A percentile compares a stretch with the other conserved stretches of the same genome.
Evolutionary conservation across 2,797 vertebrate genomes (phyloP).

Genomic region (Choloepus didactylus): DNA sequence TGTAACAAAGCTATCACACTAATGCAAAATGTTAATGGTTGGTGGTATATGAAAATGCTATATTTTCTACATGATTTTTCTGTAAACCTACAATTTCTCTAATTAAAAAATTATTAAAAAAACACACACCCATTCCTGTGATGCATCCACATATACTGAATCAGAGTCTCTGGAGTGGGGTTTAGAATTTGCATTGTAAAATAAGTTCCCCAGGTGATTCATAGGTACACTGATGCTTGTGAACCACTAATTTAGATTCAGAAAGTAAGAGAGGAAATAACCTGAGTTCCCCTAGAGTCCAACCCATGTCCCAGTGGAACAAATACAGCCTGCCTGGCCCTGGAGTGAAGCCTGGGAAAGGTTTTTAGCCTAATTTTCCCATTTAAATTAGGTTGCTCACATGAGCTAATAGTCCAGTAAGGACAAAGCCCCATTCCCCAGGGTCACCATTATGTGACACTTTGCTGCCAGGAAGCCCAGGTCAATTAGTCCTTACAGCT

Average conservation of each 20-base stretch:
- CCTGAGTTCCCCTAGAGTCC: neutral
- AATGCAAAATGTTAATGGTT: no score
- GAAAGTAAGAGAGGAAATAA: constrained; percentile 13
- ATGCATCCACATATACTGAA: neutral
- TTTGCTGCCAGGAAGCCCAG: neutral
- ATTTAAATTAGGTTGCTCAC: neutral
- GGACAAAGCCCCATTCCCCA: neutral
- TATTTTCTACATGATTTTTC: no score
- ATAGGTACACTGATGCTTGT: neutral
- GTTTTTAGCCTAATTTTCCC: neutral
- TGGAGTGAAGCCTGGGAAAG: neutral
- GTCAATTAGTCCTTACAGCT: neutral
- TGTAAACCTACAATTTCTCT: no score
- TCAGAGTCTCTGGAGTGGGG: neutral
- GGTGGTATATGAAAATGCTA: no score
- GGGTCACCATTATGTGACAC: neutral
- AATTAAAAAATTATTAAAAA: no score
- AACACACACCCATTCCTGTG: neutral
- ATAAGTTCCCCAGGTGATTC: neutral
- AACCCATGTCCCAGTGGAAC: neutral
- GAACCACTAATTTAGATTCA: neutral
- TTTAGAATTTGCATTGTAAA: constrained; percentile 25
- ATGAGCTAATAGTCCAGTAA: neutral
- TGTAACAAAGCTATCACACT: no score
- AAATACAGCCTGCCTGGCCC: neutral